These are phyloP conservation scores for Microctonus aethiopoides DNA, from an alignment of 2,888 invertebrate genomes.

Conservation along the genomic window DNA sequence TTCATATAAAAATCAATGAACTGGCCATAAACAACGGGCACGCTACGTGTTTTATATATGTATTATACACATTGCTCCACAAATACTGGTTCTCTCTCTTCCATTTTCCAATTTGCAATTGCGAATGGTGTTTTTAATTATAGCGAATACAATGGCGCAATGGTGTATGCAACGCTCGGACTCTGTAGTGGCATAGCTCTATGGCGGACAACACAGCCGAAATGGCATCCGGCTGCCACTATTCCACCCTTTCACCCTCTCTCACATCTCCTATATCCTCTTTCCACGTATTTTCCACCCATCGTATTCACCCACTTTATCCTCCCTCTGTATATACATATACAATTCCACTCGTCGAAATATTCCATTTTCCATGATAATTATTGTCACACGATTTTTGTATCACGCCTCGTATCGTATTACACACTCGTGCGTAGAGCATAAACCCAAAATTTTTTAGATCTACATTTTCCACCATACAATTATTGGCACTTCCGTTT, in stretches of 20 bases:
- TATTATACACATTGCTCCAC: background rate
- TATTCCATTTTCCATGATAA: slow-evolving; percentile 64
- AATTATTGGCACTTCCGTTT: slow-evolving; percentile 8
- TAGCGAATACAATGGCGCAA: slow-evolving; percentile 66
- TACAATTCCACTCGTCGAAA: slow-evolving; percentile 50
- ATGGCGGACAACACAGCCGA: slow-evolving; percentile 51
- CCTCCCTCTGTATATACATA: background rate
- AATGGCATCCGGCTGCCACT: slow-evolving; percentile 61
- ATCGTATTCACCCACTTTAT: slow-evolving; percentile 25
- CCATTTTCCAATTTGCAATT: slow-evolving; percentile 68
- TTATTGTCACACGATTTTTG: slow-evolving; percentile 63
- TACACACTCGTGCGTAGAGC: background rate
- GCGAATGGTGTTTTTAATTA: slow-evolving; percentile 68
- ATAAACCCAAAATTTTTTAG: slow-evolving; percentile 5
- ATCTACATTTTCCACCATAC: background rate
- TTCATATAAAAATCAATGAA: slow-evolving; percentile 67
- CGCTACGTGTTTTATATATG: slow-evolving; percentile 31
- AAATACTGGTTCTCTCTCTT: slow-evolving; percentile 49
- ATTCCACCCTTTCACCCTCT: slow-evolving; percentile 26
- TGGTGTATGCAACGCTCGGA: slow-evolving; percentile 29
- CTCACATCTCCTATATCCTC: background rate
- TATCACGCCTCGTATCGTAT: slow-evolving; percentile 3
- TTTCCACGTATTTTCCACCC: slow-evolving; percentile 19
- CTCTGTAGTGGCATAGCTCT: slow-evolving; percentile 32
- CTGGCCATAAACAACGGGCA: slow-evolving; percentile 64